Conservation (phyloP, 2,113 vertebrate species). For the Brachionichthys hirsutus region DNA sequence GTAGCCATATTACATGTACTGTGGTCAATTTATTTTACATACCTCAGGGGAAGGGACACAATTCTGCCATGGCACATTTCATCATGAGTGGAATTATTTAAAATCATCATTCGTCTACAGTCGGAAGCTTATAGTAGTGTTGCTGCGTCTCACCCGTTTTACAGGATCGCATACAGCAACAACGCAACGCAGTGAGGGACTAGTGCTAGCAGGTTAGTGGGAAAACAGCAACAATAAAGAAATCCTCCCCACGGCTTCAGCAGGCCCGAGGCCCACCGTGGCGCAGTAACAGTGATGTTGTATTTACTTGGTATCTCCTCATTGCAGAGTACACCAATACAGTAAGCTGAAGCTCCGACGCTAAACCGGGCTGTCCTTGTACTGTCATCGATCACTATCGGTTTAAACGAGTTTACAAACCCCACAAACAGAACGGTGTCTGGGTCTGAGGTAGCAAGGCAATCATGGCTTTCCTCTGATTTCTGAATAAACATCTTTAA, state of each 20-base stretch:
- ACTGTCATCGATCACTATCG: constrained; percentile 65
- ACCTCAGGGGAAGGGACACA: constrained; percentile 83
- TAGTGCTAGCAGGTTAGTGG: constrained; percentile 71
- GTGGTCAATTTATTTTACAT: constrained; percentile 80
- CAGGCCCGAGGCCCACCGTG: constrained; percentile 79
- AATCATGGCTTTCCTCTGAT: constrained; percentile 96
- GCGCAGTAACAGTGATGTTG: constrained; percentile 63
- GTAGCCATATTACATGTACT: constrained; percentile 83
- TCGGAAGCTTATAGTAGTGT: constrained; percentile 75
- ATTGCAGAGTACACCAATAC: constrained; percentile 71
- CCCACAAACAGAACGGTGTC: constrained; percentile 75
- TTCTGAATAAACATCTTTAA: constrained; percentile 79
- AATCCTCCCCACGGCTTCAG: constrained; percentile 71
- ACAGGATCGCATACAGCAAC: constrained; percentile 71
- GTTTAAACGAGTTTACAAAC: constrained; percentile 74
- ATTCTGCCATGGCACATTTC: constrained; percentile 77
- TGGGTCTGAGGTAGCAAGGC: constrained; percentile 98
- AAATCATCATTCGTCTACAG: constrained; percentile 67
- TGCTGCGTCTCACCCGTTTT: constrained; percentile 72
- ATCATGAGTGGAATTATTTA: constrained; percentile 76
- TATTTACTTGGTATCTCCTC: constrained; percentile 66
- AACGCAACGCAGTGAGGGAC: constrained; percentile 66
- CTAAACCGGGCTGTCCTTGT: constrained; percentile 56
- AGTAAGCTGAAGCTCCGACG: constrained; percentile 74
- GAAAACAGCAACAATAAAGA: constrained; percentile 25